Evolutionary conservation across 2,797 vertebrate species (phyloP), one percentile per base, ranked within the genome.

Genomic region (Sternarchorhynchus goeldii): DNA sequence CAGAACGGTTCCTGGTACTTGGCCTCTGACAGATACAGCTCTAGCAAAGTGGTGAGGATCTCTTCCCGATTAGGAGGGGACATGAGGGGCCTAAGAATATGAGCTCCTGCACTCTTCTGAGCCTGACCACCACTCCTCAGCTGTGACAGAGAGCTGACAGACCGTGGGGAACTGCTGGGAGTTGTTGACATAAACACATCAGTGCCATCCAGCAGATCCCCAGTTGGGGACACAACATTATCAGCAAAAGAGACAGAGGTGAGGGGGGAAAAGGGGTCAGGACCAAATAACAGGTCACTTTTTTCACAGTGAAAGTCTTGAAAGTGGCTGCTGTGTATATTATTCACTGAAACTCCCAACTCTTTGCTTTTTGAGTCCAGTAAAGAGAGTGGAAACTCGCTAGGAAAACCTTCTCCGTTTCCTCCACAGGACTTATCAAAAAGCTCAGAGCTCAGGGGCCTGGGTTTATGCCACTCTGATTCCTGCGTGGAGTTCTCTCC

Each of bases 81-180:
- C 97, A 99, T 98, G 31, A 99, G 94, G 62, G 98, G 98, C 88
- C 98, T 99, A 84, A 99, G 94, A 75, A 99, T 90, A 86, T 95
- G 94, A 62, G 91, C 88, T 79, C 93, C 96, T 32, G 91, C 85
- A 39, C 93, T 93, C 69, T 95, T 94, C 87, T 92, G 92, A 20
- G 90, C 90, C 81, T 95, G 94, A 88, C 87, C 93, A 53, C 92
- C 91, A 74, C 92, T 93, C 88, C 94, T 98, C 73, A 94, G 93
- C 7, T 98, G 97, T 20, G 94, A 95, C 5, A 96, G 91, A 10
- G 97, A 99, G 89, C 93, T 95, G 81, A 96, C 89, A 77, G 98
- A 99, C 81, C 95, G 90, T 6, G 97, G 97, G 2, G 97, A 99
- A 89, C 98, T 98, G 75, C 96, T 95, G 32, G 97, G 96, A 10